A percentile compares a stretch with the other conserved stretches of the same genome.
phyloP scores from a whole-genome alignment of 2,888 invertebrate species.

The Drosophila meridiana region DNA sequence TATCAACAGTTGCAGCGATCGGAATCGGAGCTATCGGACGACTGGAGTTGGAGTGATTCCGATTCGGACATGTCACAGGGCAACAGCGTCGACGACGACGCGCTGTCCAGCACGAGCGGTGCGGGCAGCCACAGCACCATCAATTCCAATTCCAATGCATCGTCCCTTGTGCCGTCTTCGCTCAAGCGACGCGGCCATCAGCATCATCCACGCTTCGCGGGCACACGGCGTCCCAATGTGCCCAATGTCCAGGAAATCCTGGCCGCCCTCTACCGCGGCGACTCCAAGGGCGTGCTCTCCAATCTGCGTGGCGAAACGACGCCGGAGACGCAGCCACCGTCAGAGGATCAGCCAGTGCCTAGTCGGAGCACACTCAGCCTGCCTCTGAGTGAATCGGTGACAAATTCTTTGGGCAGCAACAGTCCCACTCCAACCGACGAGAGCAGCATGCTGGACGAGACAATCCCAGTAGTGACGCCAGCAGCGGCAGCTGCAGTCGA shows the following conservation, averaged over 20 bases:
- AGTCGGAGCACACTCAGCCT: conserved; percentile 74
- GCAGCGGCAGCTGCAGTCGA: conserved; percentile 6
- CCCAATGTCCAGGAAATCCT: conserved; percentile 85
- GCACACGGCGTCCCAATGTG: conserved; percentile 86
- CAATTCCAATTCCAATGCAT: conserved; percentile 39
- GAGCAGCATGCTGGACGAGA: conserved; percentile 82
- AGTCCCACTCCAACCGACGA: conserved; percentile 84
- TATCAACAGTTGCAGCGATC: conserved; percentile 46
- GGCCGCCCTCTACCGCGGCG: conserved; percentile 84
- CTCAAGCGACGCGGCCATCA: conserved; percentile 89
- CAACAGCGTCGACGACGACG: conserved; percentile 66
- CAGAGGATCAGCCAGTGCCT: conserved; percentile 27
- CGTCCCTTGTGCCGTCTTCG: conserved; percentile 71
- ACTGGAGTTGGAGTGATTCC: conserved; percentile 63
- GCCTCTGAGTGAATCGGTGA: conserved; percentile 80
- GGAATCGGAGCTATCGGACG: conserved; percentile 39
- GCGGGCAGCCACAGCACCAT: conserved; percentile 69
- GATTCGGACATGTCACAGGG: conserved; percentile 50
- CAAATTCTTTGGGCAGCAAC: conserved; percentile 82
- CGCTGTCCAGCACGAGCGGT: conserved; percentile 74
- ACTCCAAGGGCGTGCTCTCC: conserved; percentile 80
- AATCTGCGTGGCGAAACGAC: conserved; percentile 69
- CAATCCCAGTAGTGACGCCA: conserved; percentile 48
- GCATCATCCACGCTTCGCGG: conserved; percentile 90
- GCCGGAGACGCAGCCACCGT: conserved; percentile 31